Evolutionary conservation across 2,888 invertebrate species (phyloP).

Genomic region (Chalcis sispes): DNA sequence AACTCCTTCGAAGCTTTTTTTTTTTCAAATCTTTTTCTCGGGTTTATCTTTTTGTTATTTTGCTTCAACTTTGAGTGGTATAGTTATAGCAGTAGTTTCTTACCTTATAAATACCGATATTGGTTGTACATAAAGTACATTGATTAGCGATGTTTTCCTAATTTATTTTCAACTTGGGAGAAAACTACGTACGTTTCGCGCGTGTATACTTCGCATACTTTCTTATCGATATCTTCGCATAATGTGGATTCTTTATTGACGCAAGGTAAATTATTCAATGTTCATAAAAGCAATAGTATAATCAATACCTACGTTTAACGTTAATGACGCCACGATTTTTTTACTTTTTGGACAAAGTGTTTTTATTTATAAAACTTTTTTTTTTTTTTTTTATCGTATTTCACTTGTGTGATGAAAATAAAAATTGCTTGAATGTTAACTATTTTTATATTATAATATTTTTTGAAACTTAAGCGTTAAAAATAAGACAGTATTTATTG

Average conservation of each 20-base stretch:
- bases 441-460: too few relatives aligned
- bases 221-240: neutral
- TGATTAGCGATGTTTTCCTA: constrained; percentile 47
- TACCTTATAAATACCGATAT: constrained; percentile 41
- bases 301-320: neutral
- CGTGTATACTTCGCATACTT: constrained; percentile 6
- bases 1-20: neutral
- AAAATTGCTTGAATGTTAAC: too few relatives aligned
- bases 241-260: constrained; percentile 4
- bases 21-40: constrained; percentile 1
- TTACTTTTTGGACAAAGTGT: neutral
- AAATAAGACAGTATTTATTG: too few relatives aligned
- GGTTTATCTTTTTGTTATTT: neutral
- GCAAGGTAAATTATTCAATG: neutral
- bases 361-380: too few relatives aligned
- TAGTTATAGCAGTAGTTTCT: constrained; percentile 23
- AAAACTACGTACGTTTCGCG: neutral
- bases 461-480: too few relatives aligned
- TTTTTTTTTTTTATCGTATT: too few relatives aligned
- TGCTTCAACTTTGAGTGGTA: too few relatives aligned
- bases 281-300: neutral
- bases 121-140: constrained; percentile 46
- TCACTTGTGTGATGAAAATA: too few relatives aligned
- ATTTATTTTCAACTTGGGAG: constrained; percentile 38
- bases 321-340: neutral